A percentile compares a stretch with the other conserved stretches of the same genome.
phyloP scores from a whole-genome alignment of 2,888 invertebrate genomes.

The Stegophylla sp. region DNA sequence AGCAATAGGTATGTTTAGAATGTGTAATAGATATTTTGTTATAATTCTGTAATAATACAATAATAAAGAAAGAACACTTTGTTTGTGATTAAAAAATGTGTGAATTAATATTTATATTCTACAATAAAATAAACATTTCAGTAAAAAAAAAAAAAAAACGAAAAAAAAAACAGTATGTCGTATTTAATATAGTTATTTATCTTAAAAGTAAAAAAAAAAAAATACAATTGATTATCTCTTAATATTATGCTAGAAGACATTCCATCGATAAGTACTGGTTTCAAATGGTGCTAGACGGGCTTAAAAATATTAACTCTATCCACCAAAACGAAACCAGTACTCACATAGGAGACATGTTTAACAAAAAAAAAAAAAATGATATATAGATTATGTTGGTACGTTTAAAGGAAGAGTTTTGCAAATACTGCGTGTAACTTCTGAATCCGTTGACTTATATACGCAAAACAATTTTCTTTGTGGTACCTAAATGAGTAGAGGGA shows the following conservation, averaged over 20 bases:
- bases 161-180: not conserved
- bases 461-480: conserved; percentile 1
- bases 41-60: conserved; percentile 27
- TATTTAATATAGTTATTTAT: not conserved
- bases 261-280: conserved; percentile 60
- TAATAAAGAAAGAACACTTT: conserved; percentile 24
- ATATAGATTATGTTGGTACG: conserved; percentile 2
- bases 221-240: not conserved
- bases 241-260: not conserved
- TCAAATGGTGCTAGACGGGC: conserved; percentile 61
- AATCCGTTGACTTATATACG: conserved; percentile 38
- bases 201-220: too few relatives aligned
- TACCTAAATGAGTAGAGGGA: conserved; percentile 10
- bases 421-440: conserved; percentile 9
- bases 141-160: not conserved
- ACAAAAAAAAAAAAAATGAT: not conserved
- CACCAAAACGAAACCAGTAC: conserved; percentile 60
- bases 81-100: not conserved
- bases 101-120: conserved; percentile 16
- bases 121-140: not conserved
- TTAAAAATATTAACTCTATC: conserved; percentile 48
- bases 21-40: conserved; percentile 28
- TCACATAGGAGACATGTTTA: conserved; percentile 24
- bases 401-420: conserved; percentile 9
- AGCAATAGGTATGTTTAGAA: conserved; percentile 32